Evolutionary conservation across 1,140 invertebrate species (phyloP), one percentile per base, ranked within the genome.

Genomic region (Drosophila fuyamai): DNA sequence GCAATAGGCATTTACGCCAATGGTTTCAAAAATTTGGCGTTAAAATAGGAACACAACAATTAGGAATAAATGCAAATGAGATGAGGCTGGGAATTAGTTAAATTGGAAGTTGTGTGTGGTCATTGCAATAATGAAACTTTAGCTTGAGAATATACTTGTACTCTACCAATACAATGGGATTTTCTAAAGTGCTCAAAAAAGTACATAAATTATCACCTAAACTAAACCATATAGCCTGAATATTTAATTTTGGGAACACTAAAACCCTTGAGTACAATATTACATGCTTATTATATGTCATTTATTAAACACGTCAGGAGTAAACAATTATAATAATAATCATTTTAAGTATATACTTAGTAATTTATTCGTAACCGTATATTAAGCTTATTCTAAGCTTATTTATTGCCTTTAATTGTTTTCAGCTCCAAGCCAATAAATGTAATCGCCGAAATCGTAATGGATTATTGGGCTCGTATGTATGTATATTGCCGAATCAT

Each of bases 11-110:
- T 43, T 65, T 57, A 44, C 29, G 40, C 18, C 36, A 66, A 76
- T 57, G 43, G 55, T 76, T 76, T 58, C 14, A 76, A 40, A 38
- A 61, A 54, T 62, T 55, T 16, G 38, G 12, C 65, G 47, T 66
- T 66, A 43, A 6, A 50, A 40, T 66, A 38, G n/a, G 12, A 74
- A 40, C 35, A 44, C 27, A 65, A 50, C 35, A 73, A 73, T 41
- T 74, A 61, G 35, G 54, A 56, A 8, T 44, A 70, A 47, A 56
- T 68, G 63, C 23, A 70, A 56, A 70, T 70, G 32, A 40, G 35
- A 40, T 68, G 27, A 40, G 4, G 41, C 50, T 71, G 63, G 38
- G 50, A 70, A 68, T 56, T 13, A 67, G 62, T 67, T 43, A 41
- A 50, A 8, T 43, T 50, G 46, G 44, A 63, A 70, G 38, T 56